These are phyloP conservation scores for Disparrhopalites patrizii DNA, from an alignment of 2,888 invertebrate species.

Conservation along the genomic window DNA sequence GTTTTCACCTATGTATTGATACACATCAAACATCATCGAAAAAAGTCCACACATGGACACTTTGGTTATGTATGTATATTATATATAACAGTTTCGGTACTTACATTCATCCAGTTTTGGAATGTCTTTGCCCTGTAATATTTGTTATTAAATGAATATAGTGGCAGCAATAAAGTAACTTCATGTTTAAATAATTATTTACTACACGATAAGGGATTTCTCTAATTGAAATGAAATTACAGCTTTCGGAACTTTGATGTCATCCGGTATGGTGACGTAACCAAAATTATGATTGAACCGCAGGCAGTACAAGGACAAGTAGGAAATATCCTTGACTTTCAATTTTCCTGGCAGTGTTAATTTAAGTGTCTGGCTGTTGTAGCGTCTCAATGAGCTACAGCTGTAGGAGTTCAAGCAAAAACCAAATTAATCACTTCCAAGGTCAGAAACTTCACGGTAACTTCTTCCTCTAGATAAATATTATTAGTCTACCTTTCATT, in stretches of 20 bases:
- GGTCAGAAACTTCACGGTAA: background rate
- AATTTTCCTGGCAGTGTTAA: conserved; percentile 77
- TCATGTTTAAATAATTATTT: background rate
- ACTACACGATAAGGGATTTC: background rate
- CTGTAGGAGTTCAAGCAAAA: conserved; percentile 53
- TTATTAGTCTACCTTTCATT: conserved; percentile 41
- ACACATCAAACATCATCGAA: too few species aligned
- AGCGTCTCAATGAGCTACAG: conserved; percentile 71
- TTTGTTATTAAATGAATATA: too few species aligned
- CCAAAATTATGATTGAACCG: conserved; percentile 85
- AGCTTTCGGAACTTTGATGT: conserved; percentile 25
- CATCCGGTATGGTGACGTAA: conserved; percentile 72
- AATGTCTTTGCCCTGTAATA: conserved; percentile 6
- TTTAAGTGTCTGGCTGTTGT: conserved; percentile 86
- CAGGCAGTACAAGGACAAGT: conserved; percentile 89
- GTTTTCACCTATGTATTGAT: conserved; percentile 21
- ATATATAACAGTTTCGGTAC: background rate
- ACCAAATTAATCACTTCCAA: background rate
- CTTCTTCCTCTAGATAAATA: too few species aligned
- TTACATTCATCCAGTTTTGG: conserved; percentile 25
- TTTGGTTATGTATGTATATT: background rate
- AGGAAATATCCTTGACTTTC: conserved; percentile 85
- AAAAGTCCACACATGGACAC: too few species aligned
- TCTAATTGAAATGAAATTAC: background rate
- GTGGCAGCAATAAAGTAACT: too few species aligned